Conservation (phyloP, 2,797 vertebrate species). For the Staurois parvus region DNA sequence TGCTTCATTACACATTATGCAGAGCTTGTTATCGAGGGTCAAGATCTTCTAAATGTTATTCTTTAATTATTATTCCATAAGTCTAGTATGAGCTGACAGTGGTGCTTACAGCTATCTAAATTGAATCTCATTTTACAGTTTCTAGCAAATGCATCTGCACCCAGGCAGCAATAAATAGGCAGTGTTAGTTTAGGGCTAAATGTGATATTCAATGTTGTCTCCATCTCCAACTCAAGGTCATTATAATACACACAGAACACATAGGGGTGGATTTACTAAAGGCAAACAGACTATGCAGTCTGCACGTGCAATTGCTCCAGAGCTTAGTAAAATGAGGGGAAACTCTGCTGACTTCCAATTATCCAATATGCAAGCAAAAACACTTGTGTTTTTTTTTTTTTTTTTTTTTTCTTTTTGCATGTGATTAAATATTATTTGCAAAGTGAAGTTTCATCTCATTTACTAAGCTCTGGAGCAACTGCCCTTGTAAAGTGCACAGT, state of each 20-base stretch:
- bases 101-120: slow-evolving; percentile 27
- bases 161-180: slow-evolving; percentile 3
- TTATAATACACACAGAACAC: not conserved
- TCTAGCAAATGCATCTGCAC: not conserved
- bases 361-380: too few species aligned
- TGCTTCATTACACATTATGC: not conserved
- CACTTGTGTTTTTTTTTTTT: too few species aligned
- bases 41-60: not conserved
- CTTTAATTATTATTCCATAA: not conserved
- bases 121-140: slow-evolving; percentile 13
- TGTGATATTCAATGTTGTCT: not conserved
- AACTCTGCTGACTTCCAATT: too few species aligned
- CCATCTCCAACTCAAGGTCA: slow-evolving; percentile 3
- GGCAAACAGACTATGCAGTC: too few species aligned
- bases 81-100: not conserved
- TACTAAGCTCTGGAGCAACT: too few species aligned
- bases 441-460: too few species aligned
- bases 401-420: too few species aligned
- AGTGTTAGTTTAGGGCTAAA: not conserved
- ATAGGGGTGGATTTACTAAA: too few species aligned
- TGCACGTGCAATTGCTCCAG: too few species aligned
- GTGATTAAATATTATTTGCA: too few species aligned
- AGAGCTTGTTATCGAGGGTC: not conserved
- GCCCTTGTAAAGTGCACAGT: too few species aligned
- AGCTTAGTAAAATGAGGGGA: too few species aligned